Conservation (phyloP, 2,888 invertebrate genomes). For the Ephialtes manifestator region DNA sequence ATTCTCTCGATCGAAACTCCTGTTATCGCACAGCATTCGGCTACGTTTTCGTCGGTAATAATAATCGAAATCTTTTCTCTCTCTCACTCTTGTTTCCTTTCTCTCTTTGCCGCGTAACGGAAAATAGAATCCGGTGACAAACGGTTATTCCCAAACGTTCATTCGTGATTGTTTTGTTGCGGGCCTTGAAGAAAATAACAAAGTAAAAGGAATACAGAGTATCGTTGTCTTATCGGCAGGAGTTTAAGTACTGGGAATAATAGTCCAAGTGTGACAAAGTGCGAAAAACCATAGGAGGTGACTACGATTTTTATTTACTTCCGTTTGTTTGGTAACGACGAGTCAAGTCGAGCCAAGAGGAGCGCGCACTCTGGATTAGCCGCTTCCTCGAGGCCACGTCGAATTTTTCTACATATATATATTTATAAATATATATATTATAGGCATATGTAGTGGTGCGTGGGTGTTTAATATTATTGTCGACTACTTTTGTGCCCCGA, state of each 20-base stretch:
- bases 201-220: not conserved
- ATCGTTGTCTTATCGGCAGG: not conserved
- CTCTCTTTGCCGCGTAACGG: not conserved
- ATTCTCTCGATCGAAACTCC: slow-evolving; percentile 14
- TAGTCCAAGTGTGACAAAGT: slow-evolving; percentile 19
- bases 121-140: slow-evolving; percentile 50
- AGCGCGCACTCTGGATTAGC: slow-evolving; percentile 83
- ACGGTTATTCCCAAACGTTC: slow-evolving; percentile 49
- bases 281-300: not conserved
- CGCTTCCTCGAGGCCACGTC: slow-evolving; percentile 76
- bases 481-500: not conserved
- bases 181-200: not conserved
- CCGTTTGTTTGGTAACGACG: slow-evolving; percentile 24
- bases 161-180: not conserved
- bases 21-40: not conserved
- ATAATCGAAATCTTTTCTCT: not conserved
- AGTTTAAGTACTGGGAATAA: not conserved
- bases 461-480: slow-evolving; percentile 51
- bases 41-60: not conserved
- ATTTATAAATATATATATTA: slow-evolving; percentile 25
- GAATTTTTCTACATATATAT: slow-evolving; percentile 35
- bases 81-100: too few relatives aligned
- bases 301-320: slow-evolving; percentile 2
- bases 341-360: slow-evolving; percentile 72
- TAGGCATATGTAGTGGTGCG: slow-evolving; percentile 31